Base-by-base conservation (phyloP, 2,797 vertebrate genomes). In the Phoeniculus purpureus region DNA sequence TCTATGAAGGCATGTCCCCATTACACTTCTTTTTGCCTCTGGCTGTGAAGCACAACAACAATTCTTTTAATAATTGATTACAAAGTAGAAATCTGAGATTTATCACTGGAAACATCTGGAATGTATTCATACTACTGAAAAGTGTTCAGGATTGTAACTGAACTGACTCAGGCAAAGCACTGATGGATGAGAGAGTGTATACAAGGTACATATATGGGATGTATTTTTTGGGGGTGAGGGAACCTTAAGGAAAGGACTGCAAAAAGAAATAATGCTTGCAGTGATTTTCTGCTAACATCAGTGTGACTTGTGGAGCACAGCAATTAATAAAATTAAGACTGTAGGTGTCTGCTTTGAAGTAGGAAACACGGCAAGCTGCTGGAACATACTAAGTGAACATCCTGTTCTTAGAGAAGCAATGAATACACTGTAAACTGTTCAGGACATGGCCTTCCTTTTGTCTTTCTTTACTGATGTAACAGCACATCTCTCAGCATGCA, bases 241-340 rank as follows among this genome's bases (percentile, higher is more conserved):
- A 61, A 80, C 23, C n/a, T 47, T 82, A 62, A 80, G 72, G 56
- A 40, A 62, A 76, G 64, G 31, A 68, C 34, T 87, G 31, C 60
- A 70, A 59, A 90, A 84, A 31, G 13, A 68, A 90, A 15, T 51
- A 62, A 81, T 11, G 45, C 21, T 27, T 55, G 31, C 37, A 9
- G 19, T 67, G 56, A 26, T 78, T 90, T 83, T 83, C 19, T 70
- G 2, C 34, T 61, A 15, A 17, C 43, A 23, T 8, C 34, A 29
- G 22, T 54, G 34, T 61, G 76, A 64, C 45, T 73, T 87, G 56
- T 75, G 74, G 45, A 87, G 66, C 67, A 67, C 10, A 67, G 50
- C 55, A 80, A 51, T 80, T 78, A 64, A 68, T 94, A 87, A 90
- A 87, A 85, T 90, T 71, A 62, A 72, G 72, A 61, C 34, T 19